Evolutionary conservation across 2,888 invertebrate species (phyloP), one percentile per base, ranked within the genome.

Genomic region (Amphipoea oculea): DNA sequence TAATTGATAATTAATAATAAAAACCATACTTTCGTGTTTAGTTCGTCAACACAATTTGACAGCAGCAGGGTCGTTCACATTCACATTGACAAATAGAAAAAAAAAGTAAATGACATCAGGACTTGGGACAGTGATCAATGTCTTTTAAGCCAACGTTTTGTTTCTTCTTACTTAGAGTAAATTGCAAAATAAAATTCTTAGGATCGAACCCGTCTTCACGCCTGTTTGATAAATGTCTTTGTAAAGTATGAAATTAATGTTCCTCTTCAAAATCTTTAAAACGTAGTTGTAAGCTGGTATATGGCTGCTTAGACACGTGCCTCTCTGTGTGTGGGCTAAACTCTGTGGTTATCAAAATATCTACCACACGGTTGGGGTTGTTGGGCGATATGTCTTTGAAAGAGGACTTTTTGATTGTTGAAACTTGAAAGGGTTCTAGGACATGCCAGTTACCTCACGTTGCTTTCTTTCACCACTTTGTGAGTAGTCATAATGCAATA

Each of bases 1-100:
- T 48, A 40, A 23, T 23, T n/a, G 6, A 45, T 11, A 62, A n/a
- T n/a, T n/a, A 51, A 12, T 42, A 78, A 0, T 29, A 40, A 2
- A 71, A 42, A 57, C 54, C 63, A 40, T 65, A 73, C 20, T 45
- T 63, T 36, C 17, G 17, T 36, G 1, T 51, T 48, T 9, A 23
- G 23, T 36, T 76, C 67, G 29, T 78, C 79, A 79, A 78, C 60
- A 79, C 7, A 79, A 68, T 51, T 51, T 78, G 69, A 20, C 11
- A 0, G 42, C 12, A 3, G 12, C 4, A 3, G 12, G n/a, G 36
- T 74, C 63, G 45, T 57, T 29, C 36, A 66, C 77, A 36, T 36
- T 36, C 36, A 45, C 66, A 78, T 29, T 66, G 54, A 36, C 12
- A 60, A 23, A 2, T 45, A 12, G 12, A 20, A 29, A 57, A 60